phyloP scores from a whole-genome alignment of 2,888 invertebrate genomes.

The Caenorhabditis japonica region DNA sequence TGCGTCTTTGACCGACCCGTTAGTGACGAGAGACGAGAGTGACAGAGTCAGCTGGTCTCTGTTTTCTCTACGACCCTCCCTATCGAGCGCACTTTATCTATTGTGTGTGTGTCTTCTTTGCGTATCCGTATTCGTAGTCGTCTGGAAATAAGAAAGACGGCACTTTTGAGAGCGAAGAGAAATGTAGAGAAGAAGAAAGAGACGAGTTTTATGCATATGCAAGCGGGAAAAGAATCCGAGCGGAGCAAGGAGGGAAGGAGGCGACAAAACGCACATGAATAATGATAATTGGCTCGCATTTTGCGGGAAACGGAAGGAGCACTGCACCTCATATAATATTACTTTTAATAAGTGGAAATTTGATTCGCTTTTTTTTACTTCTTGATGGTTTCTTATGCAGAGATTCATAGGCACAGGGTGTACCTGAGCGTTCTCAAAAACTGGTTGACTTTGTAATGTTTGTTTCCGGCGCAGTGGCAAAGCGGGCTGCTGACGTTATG shows the following conservation, averaged over 20 bases:
- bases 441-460: no score
- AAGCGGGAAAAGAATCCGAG: constrained; percentile 1
- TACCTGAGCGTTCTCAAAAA: no score
- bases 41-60: constrained; percentile 35
- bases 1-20: constrained; percentile 30
- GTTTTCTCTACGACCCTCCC: constrained; percentile 12
- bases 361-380: no score
- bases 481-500: no score
- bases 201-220: background rate
- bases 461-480: no score
- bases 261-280: constrained; percentile 39
- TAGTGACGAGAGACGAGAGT: background rate
- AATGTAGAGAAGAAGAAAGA: background rate
- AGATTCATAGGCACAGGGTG: no score
- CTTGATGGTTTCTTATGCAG: no score
- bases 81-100: background rate
- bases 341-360: no score
- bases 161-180: background rate
- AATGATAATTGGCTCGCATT: constrained; percentile 45
- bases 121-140: no score
- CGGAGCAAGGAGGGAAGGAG: background rate
- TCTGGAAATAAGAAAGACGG: background rate
- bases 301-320: constrained; percentile 6
- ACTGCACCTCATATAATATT: no score
- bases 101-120: no score